Percentiles rank a stretch among this genome's conserved stretches.
Conservation (phyloP, 2,113 vertebrate species). For the Tachysurus fulvidraco region DNA sequence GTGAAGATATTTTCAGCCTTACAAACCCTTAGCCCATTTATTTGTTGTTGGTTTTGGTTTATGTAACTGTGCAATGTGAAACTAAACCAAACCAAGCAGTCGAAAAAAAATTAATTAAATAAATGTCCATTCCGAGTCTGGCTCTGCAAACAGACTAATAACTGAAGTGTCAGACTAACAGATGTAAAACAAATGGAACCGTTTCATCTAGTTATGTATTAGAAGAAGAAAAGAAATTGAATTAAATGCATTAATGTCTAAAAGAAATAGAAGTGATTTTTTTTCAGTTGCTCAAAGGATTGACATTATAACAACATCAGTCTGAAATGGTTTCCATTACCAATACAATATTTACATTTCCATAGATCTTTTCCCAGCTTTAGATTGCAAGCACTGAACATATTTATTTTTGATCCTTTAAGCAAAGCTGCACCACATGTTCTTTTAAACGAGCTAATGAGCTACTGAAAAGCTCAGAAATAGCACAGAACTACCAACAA, state of each 20-base stretch:
- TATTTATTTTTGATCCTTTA: constrained; percentile 25
- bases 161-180: neutral
- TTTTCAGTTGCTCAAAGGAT: neutral
- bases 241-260: constrained; percentile 1
- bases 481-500: neutral
- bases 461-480: constrained; percentile 11
- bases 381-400: neutral
- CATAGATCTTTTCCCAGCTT: neutral
- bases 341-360: constrained; percentile 22
- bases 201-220: neutral
- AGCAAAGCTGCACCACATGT: constrained; percentile 7
- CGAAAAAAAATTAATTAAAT: neutral
- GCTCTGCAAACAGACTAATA: neutral
- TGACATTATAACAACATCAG: neutral
- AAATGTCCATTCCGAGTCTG: neutral
- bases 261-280: neutral
- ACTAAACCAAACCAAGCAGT: neutral
- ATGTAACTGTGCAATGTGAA: neutral
- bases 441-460: neutral
- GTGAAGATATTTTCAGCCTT: neutral
- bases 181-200: neutral
- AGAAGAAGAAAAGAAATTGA: neutral
- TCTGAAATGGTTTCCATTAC: constrained; percentile 13
- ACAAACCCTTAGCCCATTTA: neutral
- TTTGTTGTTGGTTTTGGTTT: neutral